These are phyloP conservation scores for Vanessa tameamea DNA, from an alignment of 1,140 invertebrate species.

Conservation along the genomic window DNA sequence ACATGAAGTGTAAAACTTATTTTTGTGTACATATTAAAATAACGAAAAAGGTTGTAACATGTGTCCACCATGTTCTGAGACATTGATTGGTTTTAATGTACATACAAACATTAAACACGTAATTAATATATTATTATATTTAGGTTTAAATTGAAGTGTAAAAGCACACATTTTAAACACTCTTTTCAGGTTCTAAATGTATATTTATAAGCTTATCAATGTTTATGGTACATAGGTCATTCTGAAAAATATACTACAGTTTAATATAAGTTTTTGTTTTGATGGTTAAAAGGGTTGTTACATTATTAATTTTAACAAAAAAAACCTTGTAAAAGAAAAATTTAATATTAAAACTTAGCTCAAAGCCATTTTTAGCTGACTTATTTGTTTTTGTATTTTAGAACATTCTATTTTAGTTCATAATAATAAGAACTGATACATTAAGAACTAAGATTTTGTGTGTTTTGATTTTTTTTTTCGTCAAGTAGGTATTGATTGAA, in stretches of 20 bases:
- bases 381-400: too few relatives aligned
- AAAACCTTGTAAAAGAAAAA: too few relatives aligned
- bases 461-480: too few relatives aligned
- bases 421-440: too few relatives aligned
- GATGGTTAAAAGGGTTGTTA: not conserved
- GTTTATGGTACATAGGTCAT: slow-evolving; percentile 7
- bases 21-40: not conserved
- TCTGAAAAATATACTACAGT: slow-evolving; percentile 6
- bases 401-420: too few relatives aligned
- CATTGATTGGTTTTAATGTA: slow-evolving; percentile 7
- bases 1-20: not conserved
- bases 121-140: not conserved
- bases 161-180: not conserved
- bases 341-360: too few relatives aligned
- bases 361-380: too few relatives aligned
- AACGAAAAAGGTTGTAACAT: slow-evolving; percentile 8
- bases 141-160: not conserved
- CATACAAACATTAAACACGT: not conserved
- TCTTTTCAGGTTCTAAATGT: not conserved
- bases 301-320: too few relatives aligned
- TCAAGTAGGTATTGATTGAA: too few relatives aligned
- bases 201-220: slow-evolving; percentile 10
- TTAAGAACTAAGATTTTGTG: too few relatives aligned
- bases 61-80: not conserved
- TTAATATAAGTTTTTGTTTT: slow-evolving; percentile 5